Evolutionary conservation across 1,140 invertebrate species (phyloP), one percentile per base, ranked within the genome.

Genomic region (Drosophila bifasciata): DNA sequence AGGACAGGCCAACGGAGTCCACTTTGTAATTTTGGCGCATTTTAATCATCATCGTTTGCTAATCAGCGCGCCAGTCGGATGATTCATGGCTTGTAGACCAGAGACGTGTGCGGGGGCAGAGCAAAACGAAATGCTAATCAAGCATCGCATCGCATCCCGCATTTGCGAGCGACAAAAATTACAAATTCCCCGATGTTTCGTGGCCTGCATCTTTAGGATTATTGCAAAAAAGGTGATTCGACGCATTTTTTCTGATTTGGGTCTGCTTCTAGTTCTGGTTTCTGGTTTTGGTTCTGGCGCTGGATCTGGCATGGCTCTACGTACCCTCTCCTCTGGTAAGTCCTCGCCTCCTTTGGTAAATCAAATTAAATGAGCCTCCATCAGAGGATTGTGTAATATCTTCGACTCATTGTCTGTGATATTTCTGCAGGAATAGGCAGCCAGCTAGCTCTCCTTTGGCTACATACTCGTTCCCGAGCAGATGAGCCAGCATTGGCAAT

Each of bases 31-130:
- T 64, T 56, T 17, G 46, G 56, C 23, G 55, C 66, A 60, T 80
- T 79, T 80, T 71, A 80, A 79, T 76, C 71, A 79, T 79, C 77
- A 80, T 80, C 64, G 66, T 56, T 71, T 75, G 76, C 71, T 71
- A 80, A 80, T 80, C 77, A 79, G 71, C 44, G 44, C 44, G 21
- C 25, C 39, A 15, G 43, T 36, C 55, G n/a, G 5, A 28, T 1
- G 45, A 46, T 21, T 46, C 21, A 0, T 23, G 13, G 45, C 9
- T 46, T n/a, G 45, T 16, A 41, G 16, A 13, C 32, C 32, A 48
- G 57, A 36, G 8, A 2, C 28, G 56, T n/a, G n/a, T n/a, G n/a
- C n/a, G n/a, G n/a, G 19, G 15, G 58, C 3, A 15, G 45, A 44
- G 7, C 36, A 44, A 57, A 72, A 51, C 49, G 53, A 69, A 73